Percentiles rank a stretch among this genome's conserved stretches.
Evolutionary conservation across 1,140 invertebrate species (phyloP).

Genomic region (Mycetomoellerius zeteki): DNA sequence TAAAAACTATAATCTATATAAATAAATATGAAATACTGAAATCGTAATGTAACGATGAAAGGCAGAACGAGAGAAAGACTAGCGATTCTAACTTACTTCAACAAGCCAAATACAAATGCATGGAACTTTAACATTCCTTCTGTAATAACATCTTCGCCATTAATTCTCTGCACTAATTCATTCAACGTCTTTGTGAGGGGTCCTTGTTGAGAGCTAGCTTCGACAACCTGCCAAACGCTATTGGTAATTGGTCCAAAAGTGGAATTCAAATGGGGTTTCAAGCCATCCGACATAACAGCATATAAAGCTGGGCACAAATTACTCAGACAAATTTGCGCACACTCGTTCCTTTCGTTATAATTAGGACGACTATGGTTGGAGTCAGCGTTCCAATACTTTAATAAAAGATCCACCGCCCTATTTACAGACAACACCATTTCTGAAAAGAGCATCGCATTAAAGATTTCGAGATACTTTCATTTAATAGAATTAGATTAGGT

Average conservation of each 20-base stretch:
- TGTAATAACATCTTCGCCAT: conserved; percentile 93
- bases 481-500: neutral
- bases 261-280: conserved; percentile 93
- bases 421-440: conserved; percentile 90
- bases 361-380: conserved; percentile 75
- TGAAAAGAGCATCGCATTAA: conserved; percentile 78
- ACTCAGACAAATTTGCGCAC: conserved; percentile 91
- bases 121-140: conserved; percentile 96
- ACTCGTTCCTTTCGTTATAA: conserved; percentile 85
- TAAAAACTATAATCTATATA: neutral
- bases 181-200: conserved; percentile 94
- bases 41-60: neutral
- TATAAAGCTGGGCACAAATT: conserved; percentile 94
- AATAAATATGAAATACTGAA: neutral
- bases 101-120: conserved; percentile 94
- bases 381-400: conserved; percentile 86
- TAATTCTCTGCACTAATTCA: conserved; percentile 94
- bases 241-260: conserved; percentile 95
- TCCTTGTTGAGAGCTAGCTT: conserved; percentile 95
- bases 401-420: conserved; percentile 90
- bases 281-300: conserved; percentile 93
- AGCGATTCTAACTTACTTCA: conserved; percentile 90
- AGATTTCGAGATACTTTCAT: neutral
- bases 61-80: neutral
- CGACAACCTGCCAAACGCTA: conserved; percentile 95